Percentiles rank a stretch among this genome's conserved stretches.
Conservation (phyloP, 2,888 invertebrate species). For the Rhabditoides inermis region DNA sequence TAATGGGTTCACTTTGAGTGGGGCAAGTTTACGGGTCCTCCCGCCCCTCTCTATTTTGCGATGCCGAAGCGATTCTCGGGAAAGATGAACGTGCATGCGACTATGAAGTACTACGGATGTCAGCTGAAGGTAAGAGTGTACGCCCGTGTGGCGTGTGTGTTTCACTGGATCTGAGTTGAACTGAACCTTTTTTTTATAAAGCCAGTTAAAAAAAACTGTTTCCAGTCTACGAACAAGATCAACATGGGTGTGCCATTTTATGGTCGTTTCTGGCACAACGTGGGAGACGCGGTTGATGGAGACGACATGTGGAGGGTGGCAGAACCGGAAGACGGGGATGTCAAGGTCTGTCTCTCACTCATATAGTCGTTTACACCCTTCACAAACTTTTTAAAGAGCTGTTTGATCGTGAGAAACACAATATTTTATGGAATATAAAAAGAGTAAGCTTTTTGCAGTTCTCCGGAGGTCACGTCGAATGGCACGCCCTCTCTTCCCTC, state of each 20-base stretch:
- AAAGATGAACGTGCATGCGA: conserved; percentile 49
- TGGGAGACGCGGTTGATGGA: conserved; percentile 43
- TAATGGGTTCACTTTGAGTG: conserved; percentile 21
- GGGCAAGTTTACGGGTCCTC: conserved; percentile 51
- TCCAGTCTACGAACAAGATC: conserved; percentile 17
- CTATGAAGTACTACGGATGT: conserved; percentile 50
- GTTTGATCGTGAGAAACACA: not conserved
- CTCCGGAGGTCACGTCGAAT: conserved; percentile 43
- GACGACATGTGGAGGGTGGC: conserved; percentile 51
- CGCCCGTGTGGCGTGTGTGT: not conserved
- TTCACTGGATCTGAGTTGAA: not conserved
- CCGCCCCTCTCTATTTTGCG: conserved; percentile 47
- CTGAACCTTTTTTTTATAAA: not conserved
- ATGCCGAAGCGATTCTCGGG: conserved; percentile 46
- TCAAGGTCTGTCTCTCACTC: conserved; percentile 2
- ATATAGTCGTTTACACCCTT: too few relatives aligned
- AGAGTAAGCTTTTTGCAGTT: not conserved
- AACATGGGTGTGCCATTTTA: conserved; percentile 51
- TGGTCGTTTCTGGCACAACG: conserved; percentile 48
- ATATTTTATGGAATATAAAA: not conserved
- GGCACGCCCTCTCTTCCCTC: conserved; percentile 25
- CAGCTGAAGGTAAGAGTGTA: conserved; percentile 16
- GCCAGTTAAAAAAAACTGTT: not conserved
- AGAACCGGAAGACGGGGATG: conserved; percentile 24
- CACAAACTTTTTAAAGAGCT: not conserved